Evolutionary conservation across 2,113 vertebrate species (phyloP), one percentile per base, ranked within the genome.

Genomic region (Oxygymnocypris stewartii): DNA sequence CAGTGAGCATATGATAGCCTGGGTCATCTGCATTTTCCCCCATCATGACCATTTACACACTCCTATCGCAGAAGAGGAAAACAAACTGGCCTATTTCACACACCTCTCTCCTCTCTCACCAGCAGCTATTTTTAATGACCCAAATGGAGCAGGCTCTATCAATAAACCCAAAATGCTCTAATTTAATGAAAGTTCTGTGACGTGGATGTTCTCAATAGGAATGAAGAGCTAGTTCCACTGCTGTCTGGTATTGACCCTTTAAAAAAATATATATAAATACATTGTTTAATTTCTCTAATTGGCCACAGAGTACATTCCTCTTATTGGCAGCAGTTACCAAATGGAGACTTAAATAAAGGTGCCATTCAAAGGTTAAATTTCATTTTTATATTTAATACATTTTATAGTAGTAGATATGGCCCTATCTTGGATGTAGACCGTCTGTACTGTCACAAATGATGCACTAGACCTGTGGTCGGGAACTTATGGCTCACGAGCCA

Each of bases 81-180:
- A 51, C 82, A 49, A 92, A 89, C 85, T 90, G 88, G 91, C 90
- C 80, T 90, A 59, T 71, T 89, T 63, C 40, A 65, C 5, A 73
- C 57, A 81, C 73, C 51, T 78, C 78, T 78, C 84, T 40, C 73
- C 69, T 86, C 81, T 65, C 63, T 87, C 71, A 85, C 86, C 61
- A 14, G 67, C 67, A 75, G 89, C 92, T 95, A 94, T 94, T 94
- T 94, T 92, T 94, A 93, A 87, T 57, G 91, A 91, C 93, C 94
- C 71, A 87, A 57, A 87, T 88, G 85, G 37, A 88, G 75, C 67
- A 8, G 63, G 35, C 59, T 88, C 82, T 78, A 82, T 89, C 82
- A 76, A 80, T 73, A 79, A 61, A 77, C 63, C 81, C 20, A 78
- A 85, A 89, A 79, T 44, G 65, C 35, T 83, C 79, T 51, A 74